Evolutionary conservation across 2,797 vertebrate species (phyloP).

Genomic region (Myotis vivesi): DNA sequence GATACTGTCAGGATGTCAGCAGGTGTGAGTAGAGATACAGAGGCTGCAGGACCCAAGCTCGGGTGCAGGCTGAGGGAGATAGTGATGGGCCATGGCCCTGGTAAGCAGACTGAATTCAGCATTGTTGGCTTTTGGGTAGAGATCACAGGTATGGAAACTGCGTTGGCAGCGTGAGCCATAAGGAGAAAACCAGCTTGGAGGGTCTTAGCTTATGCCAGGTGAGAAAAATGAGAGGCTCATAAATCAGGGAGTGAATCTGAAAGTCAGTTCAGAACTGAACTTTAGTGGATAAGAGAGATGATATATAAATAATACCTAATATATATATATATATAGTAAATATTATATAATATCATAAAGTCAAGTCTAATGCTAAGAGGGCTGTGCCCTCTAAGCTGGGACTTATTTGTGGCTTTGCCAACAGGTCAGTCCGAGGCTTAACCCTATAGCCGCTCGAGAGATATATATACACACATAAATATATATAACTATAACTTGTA

Average conservation of each 20-base stretch:
- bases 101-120: neutral
- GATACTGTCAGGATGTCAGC: neutral
- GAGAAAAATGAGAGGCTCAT: neutral
- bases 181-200: neutral
- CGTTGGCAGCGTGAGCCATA: neutral
- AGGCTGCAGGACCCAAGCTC: neutral
- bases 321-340: neutral
- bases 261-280: neutral
- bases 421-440: too few relatives aligned
- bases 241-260: neutral
- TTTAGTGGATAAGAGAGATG: neutral
- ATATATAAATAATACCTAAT: neutral
- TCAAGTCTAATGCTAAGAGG: too few relatives aligned
- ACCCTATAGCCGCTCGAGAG: too few relatives aligned
- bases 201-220: neutral
- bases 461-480: too few relatives aligned
- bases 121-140: neutral
- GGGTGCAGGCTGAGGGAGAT: neutral
- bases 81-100: neutral
- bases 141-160: neutral
- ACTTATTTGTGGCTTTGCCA: too few relatives aligned
- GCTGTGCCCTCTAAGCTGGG: too few relatives aligned
- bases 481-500: neutral
- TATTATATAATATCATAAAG: neutral
- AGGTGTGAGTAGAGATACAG: fast-evolving